A percentile compares a stretch with the other conserved stretches of the same genome.
Conservation (phyloP, 2,888 invertebrate genomes). For the Tachina lurida region DNA sequence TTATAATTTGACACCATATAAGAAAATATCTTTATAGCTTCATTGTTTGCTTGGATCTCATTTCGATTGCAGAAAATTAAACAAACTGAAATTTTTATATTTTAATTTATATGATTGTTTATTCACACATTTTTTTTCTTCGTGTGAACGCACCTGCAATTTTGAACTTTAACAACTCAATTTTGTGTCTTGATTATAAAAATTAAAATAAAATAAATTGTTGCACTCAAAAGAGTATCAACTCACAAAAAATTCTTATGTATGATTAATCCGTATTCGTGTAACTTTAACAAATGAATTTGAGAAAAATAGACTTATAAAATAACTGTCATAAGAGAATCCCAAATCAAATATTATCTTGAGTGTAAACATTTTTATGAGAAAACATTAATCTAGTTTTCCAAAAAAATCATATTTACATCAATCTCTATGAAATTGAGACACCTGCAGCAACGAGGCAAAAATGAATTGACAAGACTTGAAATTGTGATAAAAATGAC, state of each 20-base stretch:
- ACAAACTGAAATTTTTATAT: no score
- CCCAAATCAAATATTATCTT: no score
- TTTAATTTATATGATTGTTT: no score
- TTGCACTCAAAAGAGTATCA: not conserved
- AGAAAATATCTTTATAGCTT: no score
- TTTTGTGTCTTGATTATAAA: no score
- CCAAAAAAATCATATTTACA: conserved; percentile 22
- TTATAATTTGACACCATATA: no score
- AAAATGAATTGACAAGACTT: conserved; percentile 43
- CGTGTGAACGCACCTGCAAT: no score
- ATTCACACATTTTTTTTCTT: no score
- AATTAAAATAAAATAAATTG: no score
- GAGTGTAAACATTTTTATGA: not conserved
- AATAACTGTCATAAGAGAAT: not conserved
- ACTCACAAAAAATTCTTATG: not conserved
- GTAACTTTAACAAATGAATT: not conserved
- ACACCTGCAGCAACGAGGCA: conserved; percentile 47
- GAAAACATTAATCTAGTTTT: conserved; percentile 37
- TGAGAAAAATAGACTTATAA: not conserved
- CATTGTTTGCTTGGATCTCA: no score
- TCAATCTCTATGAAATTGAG: conserved; percentile 32
- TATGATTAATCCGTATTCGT: no score
- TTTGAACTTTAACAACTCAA: not conserved
- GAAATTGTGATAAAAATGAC: conserved; percentile 45
- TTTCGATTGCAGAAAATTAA: no score